Base-by-base conservation (phyloP, 2,797 vertebrate genomes). In the Bovichtus variegatus region DNA sequence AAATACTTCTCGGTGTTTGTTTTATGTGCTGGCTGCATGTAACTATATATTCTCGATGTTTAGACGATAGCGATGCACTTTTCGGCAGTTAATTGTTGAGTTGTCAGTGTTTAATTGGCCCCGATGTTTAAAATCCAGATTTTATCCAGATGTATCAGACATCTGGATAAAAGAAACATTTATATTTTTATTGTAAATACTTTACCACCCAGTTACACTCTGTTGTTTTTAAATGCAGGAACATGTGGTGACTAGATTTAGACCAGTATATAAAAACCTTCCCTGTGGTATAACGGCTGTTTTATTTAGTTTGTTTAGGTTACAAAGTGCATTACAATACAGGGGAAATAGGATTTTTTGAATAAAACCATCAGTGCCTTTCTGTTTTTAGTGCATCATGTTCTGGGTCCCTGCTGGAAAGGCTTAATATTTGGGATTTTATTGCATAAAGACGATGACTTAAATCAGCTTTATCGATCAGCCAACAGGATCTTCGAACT, bases 131-230 rank as follows among this genome's bases (percentile, higher is more conserved):
- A n/a, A n/a, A n/a, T n/a, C n/a, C n/a, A n/a, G n/a, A n/a, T n/a
- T n/a, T n/a, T n/a, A n/a, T n/a, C n/a, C n/a, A n/a, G n/a, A n/a
- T n/a, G n/a, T n/a, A n/a, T n/a, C n/a, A n/a, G n/a, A n/a, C 25
- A 29, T 41, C 46, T 74, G 46, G 27, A 36, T 53, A 12, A 66
- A 54, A 67, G 27, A 60, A 53, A 47, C 31, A 23, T 62, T 62
- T 41, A 13, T 70, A 41, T 51, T 41, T 43, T 50, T 25, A 43
- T 50, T 70, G 25, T 70, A n/a, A 49, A 63, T 12, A 8, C 34
- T 19, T 31, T n/a, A 15, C 6, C 58, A 43, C 25, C 21, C 49
- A 21, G 31, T 71, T 65, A 65, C 5, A 3, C 29, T 53, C 12
- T 15, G 19, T 41, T 54, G 31, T 34, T 25, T 64, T 36, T 44